Conservation (phyloP, 1,140 invertebrate species). For the Chymomyza costata region DNA sequence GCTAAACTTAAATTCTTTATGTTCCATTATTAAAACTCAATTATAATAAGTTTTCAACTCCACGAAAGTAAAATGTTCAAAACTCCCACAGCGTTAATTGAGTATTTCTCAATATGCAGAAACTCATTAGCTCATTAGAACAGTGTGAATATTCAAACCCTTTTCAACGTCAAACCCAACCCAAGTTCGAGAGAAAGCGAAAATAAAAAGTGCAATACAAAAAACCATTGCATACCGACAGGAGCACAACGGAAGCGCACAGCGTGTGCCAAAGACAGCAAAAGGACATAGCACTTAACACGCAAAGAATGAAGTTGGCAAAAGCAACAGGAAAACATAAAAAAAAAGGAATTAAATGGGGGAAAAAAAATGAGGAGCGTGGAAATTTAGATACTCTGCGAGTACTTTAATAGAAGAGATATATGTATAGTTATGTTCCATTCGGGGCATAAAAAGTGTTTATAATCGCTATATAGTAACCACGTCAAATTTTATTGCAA, state of each 20-base stretch:
- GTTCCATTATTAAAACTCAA: constrained; percentile 36
- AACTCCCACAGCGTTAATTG: constrained; percentile 64
- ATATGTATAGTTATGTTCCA: no score
- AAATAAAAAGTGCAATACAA: constrained; percentile 5
- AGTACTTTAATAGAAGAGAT: no score
- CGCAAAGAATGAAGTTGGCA: no score
- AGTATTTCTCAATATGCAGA: constrained; percentile 56
- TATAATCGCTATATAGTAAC: no score
- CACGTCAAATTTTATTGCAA: no score
- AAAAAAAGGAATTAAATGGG: no score
- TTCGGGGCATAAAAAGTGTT: no score
- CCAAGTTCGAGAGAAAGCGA: constrained; percentile 1
- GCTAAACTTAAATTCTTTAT: no score
- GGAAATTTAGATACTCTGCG: no score
- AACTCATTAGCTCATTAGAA: constrained; percentile 64
- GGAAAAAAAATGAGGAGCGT: neutral
- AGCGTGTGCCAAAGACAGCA: constrained; percentile 28
- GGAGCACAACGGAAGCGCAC: constrained; percentile 21
- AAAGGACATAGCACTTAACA: no score
- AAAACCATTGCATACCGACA: constrained; percentile 2
- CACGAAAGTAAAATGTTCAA: constrained; percentile 54
- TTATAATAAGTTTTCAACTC: constrained; percentile 28
- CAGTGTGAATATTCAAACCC: constrained; percentile 33
- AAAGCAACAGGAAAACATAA: no score
- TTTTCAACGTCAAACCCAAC: constrained; percentile 8